Evolutionary conservation across 2,797 vertebrate species (phyloP).

Genomic region (Phrynocephalus guinanensis): DNA sequence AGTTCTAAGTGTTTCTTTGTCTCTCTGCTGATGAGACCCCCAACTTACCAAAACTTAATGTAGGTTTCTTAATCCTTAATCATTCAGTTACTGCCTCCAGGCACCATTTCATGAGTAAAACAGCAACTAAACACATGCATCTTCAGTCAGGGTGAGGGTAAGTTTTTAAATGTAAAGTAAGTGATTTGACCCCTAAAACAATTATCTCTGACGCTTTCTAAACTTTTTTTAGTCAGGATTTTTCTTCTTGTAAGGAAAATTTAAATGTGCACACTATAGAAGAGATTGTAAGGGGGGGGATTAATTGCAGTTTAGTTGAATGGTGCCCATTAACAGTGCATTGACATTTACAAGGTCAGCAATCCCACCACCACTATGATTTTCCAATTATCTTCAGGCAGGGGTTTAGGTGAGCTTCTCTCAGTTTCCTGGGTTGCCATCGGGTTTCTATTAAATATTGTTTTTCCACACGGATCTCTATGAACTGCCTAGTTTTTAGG

Average conservation of each 20-base stretch:
- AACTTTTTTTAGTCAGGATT: not conserved
- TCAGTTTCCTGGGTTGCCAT: not conserved
- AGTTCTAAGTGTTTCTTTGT: not conserved
- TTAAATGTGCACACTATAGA: not conserved
- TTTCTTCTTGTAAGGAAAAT: not conserved
- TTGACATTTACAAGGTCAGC: not conserved
- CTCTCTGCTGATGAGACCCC: not conserved
- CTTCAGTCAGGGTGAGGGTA: too few relatives aligned
- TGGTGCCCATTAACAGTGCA: not conserved
- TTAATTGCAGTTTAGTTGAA: not conserved
- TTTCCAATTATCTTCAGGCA: not conserved
- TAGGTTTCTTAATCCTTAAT: not conserved
- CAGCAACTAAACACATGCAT: not conserved
- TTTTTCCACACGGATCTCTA: not conserved
- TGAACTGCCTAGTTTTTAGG: not conserved
- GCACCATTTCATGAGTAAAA: not conserved
- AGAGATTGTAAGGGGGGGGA: not conserved
- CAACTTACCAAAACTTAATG: not conserved
- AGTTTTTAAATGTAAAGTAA: not conserved
- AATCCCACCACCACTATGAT: not conserved
- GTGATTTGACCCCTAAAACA: not conserved
- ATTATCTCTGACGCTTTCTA: not conserved
- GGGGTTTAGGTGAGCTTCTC: not conserved
- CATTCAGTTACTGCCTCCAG: not conserved
- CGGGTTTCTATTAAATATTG: not conserved